Base-by-base conservation (phyloP, 2,113 vertebrate species). In the Triplophysa dalaica region DNA sequence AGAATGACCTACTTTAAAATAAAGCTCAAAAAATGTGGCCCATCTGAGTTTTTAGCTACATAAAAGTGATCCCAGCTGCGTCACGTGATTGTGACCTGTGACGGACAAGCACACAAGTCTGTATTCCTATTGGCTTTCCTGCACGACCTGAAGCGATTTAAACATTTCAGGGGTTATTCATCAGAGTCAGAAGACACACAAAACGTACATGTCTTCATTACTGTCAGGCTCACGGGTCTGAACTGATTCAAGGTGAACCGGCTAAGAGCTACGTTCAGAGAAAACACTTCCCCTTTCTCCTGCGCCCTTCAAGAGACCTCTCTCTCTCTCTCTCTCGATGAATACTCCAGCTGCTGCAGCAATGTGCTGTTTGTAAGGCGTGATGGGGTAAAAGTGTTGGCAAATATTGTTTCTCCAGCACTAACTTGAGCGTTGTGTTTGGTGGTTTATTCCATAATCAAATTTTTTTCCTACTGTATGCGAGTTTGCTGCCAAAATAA, bases 171-270 rank as follows among this genome's bases (percentile, higher is more conserved):
- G 16, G 2, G n/a, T 21, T 58, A 21, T 58, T 58, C 6, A 58
- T 58, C 19, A n/a, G 19, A n/a, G 54, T 58, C 54, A 52, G 50
- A 52, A 52, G 13, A 52, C 50, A 52, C 50, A n/a, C 14, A 56
- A 16, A 5, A n/a, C 17, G 16, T 19, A 17, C 17, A 8, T 58
- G 16, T 58, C 19, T 19, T 60, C 67, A 63, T 67, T 60, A 74
- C 54, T 58, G n/a, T 58, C 7, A 2, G 19, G 21, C 48, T 26
- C n/a, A 22, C 50, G 38, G 64, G 29, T 29, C 33, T 8, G 63
- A n/a, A 6, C 24, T 24, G 41, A 19, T 76, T 79, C 81, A 83
- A 83, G 77, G 76, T 79, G 64, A 83, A 58, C 33, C 43, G 26
- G n/a, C 48, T 6, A 33, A 68, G 65, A 29, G 52, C 54, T 21